A percentile compares a stretch with the other conserved stretches of the same genome.
Conservation (phyloP, 2,797 vertebrate genomes). For the Sparidentex hasta region DNA sequence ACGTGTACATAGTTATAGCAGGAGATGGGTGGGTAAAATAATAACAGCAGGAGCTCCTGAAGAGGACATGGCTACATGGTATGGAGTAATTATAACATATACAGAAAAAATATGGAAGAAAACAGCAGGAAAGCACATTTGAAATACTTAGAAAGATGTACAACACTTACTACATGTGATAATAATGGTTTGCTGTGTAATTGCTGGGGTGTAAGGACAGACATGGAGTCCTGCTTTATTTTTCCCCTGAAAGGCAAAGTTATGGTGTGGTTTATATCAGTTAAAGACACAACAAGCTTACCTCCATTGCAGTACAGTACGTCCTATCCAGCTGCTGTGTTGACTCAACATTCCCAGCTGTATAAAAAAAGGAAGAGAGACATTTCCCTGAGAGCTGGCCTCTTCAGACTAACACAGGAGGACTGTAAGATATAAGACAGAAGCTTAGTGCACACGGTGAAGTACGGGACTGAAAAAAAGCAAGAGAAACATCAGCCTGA, state of each 20-base stretch:
- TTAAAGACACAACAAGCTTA: slow-evolving; percentile 25
- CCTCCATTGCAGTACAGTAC: slow-evolving; percentile 65
- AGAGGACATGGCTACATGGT: too few species aligned
- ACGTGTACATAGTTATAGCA: background rate
- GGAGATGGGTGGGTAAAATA: background rate
- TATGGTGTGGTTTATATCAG: background rate
- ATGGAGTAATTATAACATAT: too few species aligned
- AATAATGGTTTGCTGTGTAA: background rate
- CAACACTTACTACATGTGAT: background rate
- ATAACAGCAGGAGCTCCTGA: background rate
- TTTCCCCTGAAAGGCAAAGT: background rate
- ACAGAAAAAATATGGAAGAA: background rate
- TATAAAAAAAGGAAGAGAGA: slow-evolving; percentile 10
- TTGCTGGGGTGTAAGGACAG: background rate
- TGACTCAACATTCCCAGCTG: slow-evolving; percentile 66
- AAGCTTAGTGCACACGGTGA: background rate
- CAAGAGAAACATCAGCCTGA: background rate
- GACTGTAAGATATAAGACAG: background rate
- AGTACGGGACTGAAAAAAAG: background rate
- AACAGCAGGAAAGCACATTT: background rate
- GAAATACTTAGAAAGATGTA: background rate
- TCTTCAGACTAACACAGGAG: background rate
- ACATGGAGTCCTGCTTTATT: background rate
- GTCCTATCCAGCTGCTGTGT: slow-evolving; percentile 43
- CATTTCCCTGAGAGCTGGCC: slow-evolving; percentile 6